Evolutionary conservation across 2,797 vertebrate species (phyloP).

Genomic region (Sebastes diaconus): DNA sequence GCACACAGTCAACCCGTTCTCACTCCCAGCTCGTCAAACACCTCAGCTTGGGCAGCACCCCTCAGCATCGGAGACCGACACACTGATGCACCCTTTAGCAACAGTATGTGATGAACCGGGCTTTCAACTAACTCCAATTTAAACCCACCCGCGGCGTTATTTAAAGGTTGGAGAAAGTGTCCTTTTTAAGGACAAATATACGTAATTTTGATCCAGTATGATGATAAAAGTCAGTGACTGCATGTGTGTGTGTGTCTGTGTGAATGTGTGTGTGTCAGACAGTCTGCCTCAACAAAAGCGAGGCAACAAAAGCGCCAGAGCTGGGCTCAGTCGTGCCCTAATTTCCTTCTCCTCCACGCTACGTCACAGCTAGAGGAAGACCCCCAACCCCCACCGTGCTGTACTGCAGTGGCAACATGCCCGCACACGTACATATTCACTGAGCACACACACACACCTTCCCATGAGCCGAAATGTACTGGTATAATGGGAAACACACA

Average conservation of each 20-base stretch:
- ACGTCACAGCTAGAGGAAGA: conserved; percentile 62
- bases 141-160: too few species aligned
- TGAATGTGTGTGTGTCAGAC: conserved; percentile 2
- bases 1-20: too few species aligned
- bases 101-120: too few species aligned
- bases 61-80: too few species aligned
- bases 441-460: neutral
- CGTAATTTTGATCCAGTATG: neutral
- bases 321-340: conserved; percentile 63
- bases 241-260: neutral
- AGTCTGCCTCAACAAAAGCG: conserved; percentile 31
- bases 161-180: too few species aligned
- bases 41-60: too few species aligned
- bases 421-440: neutral
- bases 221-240: conserved; percentile 17
- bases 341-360: conserved; percentile 61
- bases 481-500: neutral
- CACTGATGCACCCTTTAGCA: too few species aligned
- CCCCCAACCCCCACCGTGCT: conserved; percentile 69
- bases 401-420: conserved; percentile 22
- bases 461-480: neutral
- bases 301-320: conserved; percentile 60
- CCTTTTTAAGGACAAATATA: neutral
- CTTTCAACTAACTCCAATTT: too few species aligned
- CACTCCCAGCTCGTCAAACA: too few species aligned